Evolutionary conservation across 2,113 vertebrate genomes (phyloP).

Genomic region (Astur gentilis): DNA sequence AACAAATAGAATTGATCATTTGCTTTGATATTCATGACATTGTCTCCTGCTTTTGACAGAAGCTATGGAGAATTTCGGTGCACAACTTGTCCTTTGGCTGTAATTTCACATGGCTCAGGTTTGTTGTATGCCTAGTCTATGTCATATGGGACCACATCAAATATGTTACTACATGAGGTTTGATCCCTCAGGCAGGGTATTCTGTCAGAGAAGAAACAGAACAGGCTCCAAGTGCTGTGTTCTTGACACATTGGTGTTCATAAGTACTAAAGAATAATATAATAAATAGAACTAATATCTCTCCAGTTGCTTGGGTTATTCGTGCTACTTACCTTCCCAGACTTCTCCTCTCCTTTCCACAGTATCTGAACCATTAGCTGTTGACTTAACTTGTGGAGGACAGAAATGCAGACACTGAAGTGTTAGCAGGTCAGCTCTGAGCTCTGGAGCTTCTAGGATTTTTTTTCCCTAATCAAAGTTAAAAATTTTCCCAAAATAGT

Average conservation of each 20-base stretch:
- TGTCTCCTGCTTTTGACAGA: neutral
- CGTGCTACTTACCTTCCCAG: neutral
- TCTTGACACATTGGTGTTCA: neutral
- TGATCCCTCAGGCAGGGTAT: neutral
- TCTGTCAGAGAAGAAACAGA: neutral
- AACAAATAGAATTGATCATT: accelerated
- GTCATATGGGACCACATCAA: neutral
- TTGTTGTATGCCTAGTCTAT: neutral
- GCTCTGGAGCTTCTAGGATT: neutral
- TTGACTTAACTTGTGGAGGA: neutral
- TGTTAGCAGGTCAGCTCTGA: neutral
- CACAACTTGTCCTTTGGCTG: neutral
- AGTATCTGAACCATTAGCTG: neutral
- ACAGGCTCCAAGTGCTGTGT: neutral
- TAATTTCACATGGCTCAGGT: neutral
- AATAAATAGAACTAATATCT: neutral
- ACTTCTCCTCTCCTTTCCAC: neutral
- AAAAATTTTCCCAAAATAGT: neutral
- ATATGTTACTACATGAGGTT: neutral
- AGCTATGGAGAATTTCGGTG: neutral
- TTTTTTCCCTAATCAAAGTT: neutral
- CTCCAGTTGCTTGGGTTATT: neutral
- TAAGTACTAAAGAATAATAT: neutral
- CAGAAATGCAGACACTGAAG: neutral
- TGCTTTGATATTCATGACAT: neutral